phyloP scores from a whole-genome alignment of 1,140 invertebrate genomes.

The Drosophila sproati region DNA sequence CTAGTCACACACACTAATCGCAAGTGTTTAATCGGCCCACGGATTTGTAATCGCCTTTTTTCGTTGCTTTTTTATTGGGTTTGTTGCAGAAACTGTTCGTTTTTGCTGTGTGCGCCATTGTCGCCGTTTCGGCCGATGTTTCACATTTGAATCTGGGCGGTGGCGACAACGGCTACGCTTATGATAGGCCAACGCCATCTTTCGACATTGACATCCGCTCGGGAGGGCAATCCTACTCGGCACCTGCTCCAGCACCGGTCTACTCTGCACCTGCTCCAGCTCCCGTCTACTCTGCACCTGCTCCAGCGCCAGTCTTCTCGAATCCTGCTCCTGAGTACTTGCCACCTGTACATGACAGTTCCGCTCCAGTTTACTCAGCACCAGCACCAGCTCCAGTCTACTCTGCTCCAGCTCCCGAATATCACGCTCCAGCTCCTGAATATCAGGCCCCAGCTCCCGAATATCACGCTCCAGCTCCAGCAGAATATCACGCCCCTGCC shows the following conservation, averaged over 20 bases:
- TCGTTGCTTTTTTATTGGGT: conserved; percentile 5
- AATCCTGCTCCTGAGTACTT: conserved; percentile 31
- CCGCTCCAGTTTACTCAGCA: conserved; percentile 38
- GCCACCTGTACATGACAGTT: conserved; percentile 3
- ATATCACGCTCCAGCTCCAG: conserved; percentile 50
- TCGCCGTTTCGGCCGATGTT: conserved; percentile 70
- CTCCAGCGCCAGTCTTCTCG: conserved; percentile 29
- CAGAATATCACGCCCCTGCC: conserved; percentile 35
- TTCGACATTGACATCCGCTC: conserved; percentile 64
- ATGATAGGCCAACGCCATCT: conserved; percentile 63
- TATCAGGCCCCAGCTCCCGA: conserved; percentile 59
- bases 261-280: conserved; percentile 26
- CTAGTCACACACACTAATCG: conserved; percentile 18
- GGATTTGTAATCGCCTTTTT: conserved; percentile 15
- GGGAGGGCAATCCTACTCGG: conserved; percentile 25
- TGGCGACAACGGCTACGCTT: conserved; percentile 68
- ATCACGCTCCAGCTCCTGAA: conserved; percentile 42
- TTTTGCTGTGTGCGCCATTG: conserved; percentile 73
- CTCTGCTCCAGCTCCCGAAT: conserved; percentile 20
- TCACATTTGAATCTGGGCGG: conserved; percentile 68
- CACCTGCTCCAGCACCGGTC: conserved; percentile 27
- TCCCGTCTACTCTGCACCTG: conserved; percentile 35
- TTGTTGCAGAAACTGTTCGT: conserved; percentile 76
- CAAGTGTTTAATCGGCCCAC: conserved; percentile 21
- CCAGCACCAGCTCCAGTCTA: conserved; percentile 34